phyloP scores from a whole-genome alignment of 1,140 invertebrate genomes.

The Gonatopus flavifemur region DNA sequence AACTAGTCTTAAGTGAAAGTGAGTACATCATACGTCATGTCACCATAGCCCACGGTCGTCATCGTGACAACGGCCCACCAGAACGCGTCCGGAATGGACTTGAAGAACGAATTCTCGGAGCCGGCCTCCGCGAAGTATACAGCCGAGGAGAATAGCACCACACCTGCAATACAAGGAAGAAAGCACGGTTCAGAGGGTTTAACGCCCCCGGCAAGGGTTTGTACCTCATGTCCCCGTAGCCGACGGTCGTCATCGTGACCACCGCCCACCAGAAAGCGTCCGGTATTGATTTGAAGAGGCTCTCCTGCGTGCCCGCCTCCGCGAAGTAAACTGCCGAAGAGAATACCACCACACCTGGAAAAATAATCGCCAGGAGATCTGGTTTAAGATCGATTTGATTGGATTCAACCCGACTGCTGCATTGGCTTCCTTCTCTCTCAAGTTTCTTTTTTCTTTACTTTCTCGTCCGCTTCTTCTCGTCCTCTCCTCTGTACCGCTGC shows the following conservation, averaged over 20 bases:
- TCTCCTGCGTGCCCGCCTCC: slow-evolving; percentile 95
- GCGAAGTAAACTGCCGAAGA: slow-evolving; percentile 99
- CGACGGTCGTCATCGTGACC: slow-evolving; percentile 98
- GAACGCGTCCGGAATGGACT: slow-evolving; percentile 95
- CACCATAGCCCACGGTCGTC: slow-evolving; percentile 99
- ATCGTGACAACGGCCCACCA: slow-evolving; percentile 82
- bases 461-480: slow-evolving; percentile 9
- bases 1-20: slow-evolving; percentile 67
- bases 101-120: slow-evolving; percentile 94
- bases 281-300: slow-evolving; percentile 98
- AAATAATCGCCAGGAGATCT: slow-evolving; percentile 39
- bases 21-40: slow-evolving; percentile 95
- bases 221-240: slow-evolving; percentile 98
- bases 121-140: slow-evolving; percentile 99
- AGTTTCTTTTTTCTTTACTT: slow-evolving; percentile 21
- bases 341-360: slow-evolving; percentile 98
- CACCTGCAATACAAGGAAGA: slow-evolving; percentile 75
- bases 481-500: background rate
- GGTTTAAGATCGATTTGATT: slow-evolving; percentile 28
- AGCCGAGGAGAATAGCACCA: slow-evolving; percentile 96
- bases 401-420: background rate
- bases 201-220: slow-evolving; percentile 49
- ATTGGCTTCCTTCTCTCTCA: slow-evolving; percentile 4
- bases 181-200: slow-evolving; percentile 53
- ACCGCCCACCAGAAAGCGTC: slow-evolving; percentile 99